phyloP scores from a whole-genome alignment of 2,888 invertebrate genomes.

The Molanna angustata region DNA sequence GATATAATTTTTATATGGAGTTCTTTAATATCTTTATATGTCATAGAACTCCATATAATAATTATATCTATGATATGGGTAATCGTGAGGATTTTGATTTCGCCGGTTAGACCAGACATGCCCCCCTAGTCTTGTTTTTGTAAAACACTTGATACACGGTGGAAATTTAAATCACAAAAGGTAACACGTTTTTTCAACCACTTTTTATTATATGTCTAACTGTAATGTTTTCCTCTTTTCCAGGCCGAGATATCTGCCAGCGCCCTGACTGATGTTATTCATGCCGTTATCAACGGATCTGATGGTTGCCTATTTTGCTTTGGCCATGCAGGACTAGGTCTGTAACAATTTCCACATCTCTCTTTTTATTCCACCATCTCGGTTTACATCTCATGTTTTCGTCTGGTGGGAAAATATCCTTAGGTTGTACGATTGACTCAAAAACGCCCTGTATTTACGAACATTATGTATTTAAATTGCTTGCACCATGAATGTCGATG shows the following conservation, averaged over 20 bases:
- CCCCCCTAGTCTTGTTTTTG: no score
- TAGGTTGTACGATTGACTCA: no score
- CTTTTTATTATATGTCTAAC: not conserved
- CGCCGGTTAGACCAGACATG: no score
- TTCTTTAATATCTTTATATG: no score
- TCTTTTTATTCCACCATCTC: not conserved
- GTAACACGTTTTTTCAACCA: not conserved
- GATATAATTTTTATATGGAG: no score
- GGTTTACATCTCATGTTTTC: not conserved
- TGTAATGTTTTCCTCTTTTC: constrained; percentile 42
- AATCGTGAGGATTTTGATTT: no score
- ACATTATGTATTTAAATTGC: not conserved
- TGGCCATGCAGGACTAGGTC: constrained; percentile 84
- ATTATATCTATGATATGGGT: no score
- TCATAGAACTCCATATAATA: no score
- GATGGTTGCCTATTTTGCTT: constrained; percentile 91
- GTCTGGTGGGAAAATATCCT: not conserved
- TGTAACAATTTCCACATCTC: constrained; percentile 38
- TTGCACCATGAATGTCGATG: no score
- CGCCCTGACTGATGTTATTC: constrained; percentile 90
- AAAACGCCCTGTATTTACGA: not conserved
- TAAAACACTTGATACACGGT: no score
- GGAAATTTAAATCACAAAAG: no score
- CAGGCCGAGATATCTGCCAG: constrained; percentile 91
- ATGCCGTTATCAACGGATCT: constrained; percentile 90